phyloP scores from a whole-genome alignment of 2,113 vertebrate genomes.

The rat (Rattus norvegicus) region GRCr8 NC_086035.1:20592001-20592500 shows the following conservation, averaged over 20 bases:
- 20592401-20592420: not conserved
- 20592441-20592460: not conserved
- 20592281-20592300: not conserved
- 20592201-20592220: not conserved
- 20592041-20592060: not conserved
- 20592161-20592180: not conserved
- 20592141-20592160: not conserved
- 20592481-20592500: not conserved
- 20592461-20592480: not conserved
- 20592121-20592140: not conserved
- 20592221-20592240: not conserved
- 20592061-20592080: no score
- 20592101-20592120: no score
- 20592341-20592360: not conserved
- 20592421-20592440: not conserved
- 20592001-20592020: no score
- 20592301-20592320: not conserved
- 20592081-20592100: no score
- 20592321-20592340: not conserved
- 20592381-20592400: not conserved
- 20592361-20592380: not conserved
- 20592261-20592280: not conserved
- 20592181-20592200: no score
- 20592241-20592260: not conserved
- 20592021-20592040: not conserved